Percentiles rank a stretch among this genome's conserved stretches.
These are phyloP conservation scores for Cylas formicarius DNA, from an alignment of 1,140 invertebrate species.

Conservation along the genomic window DNA sequence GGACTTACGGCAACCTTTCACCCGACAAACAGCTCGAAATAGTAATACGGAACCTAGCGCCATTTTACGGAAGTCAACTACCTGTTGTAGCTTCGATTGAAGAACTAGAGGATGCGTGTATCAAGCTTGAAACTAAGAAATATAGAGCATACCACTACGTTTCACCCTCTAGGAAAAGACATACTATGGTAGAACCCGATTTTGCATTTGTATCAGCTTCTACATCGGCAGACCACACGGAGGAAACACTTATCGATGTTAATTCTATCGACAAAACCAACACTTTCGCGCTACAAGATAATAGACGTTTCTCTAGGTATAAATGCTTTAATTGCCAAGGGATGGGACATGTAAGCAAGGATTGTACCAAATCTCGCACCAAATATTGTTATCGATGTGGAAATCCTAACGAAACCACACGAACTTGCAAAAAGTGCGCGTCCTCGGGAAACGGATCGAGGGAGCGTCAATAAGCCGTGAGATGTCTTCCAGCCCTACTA, in stretches of 20 bases:
- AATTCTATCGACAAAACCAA: not conserved
- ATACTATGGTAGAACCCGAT: slow-evolving; percentile 1
- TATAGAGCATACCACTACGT: not conserved
- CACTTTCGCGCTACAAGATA: not conserved
- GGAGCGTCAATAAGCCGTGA: not conserved
- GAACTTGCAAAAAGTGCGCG: slow-evolving; percentile 5
- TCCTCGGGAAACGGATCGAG: slow-evolving; percentile 8
- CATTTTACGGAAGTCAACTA: not conserved
- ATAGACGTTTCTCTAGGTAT: too few relatives aligned
- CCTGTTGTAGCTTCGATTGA: slow-evolving; percentile 3
- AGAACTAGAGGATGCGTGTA: slow-evolving; percentile 6
- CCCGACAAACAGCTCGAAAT: slow-evolving; percentile 5
- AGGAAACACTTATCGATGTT: too few relatives aligned
- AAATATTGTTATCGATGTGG: too few relatives aligned
- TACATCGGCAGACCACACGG: too few relatives aligned
- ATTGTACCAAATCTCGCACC: slow-evolving; percentile 5
- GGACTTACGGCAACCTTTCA: slow-evolving; percentile 18
- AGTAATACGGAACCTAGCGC: not conserved
- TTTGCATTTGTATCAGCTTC: slow-evolving; percentile 8
- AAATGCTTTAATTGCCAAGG: slow-evolving; percentile 11
- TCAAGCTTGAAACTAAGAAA: slow-evolving; percentile 5
- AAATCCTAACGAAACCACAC: not conserved
- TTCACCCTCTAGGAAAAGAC: not conserved
- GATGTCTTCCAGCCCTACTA: not conserved
- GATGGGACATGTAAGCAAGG: not conserved